Evolutionary conservation across 1,140 invertebrate species (phyloP).

Genomic region (Pachypeltis micranthus): DNA sequence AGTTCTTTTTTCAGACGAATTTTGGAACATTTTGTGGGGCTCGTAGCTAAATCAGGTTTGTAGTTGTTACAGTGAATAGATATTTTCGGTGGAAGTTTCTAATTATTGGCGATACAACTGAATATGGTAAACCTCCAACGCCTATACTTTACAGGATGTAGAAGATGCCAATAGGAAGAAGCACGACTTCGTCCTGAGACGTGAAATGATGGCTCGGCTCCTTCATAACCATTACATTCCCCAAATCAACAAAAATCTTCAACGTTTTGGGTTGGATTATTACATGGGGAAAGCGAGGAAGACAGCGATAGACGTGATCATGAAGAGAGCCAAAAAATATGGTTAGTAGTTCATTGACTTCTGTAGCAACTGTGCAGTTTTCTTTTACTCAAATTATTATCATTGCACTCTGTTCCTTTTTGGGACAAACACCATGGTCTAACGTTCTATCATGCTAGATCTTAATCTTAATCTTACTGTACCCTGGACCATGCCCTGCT

Average conservation of each 20-base stretch:
- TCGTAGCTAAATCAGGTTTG: no score
- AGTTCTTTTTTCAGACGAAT: no score
- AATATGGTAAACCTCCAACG: no score
- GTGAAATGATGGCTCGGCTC: background rate
- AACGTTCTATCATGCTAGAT: background rate
- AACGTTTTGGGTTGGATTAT: background rate
- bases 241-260: background rate
- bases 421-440: background rate
- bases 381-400: no score
- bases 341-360: background rate
- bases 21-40: no score
- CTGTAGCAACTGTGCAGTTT: no score
- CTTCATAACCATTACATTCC: background rate
- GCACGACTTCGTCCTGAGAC: background rate
- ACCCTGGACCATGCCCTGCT: background rate
- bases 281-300: background rate
- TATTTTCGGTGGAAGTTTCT: no score
- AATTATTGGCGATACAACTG: no score
- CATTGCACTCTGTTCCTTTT: background rate
- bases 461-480: background rate
- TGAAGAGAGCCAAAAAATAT: background rate
- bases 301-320: background rate
- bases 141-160: background rate
- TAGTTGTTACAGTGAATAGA: no score
- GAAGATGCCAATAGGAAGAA: slow-evolving; percentile 1